A percentile compares a stretch with the other conserved stretches of the same genome.
phyloP scores from a whole-genome alignment of 2,888 invertebrate genomes.

The Zelleria hepariella region DNA sequence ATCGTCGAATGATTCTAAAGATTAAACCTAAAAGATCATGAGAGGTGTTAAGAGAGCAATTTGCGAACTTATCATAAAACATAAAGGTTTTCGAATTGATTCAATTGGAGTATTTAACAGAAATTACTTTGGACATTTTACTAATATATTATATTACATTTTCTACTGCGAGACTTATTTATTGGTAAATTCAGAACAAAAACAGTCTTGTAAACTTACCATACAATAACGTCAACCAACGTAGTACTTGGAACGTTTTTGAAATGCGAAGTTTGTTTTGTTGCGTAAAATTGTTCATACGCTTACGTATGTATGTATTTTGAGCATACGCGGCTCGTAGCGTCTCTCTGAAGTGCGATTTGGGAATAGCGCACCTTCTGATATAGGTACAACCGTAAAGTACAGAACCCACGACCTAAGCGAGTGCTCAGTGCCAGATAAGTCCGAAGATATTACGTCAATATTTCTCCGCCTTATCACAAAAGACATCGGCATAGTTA shows the following conservation, averaged over 20 bases:
- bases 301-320: conserved; percentile 21
- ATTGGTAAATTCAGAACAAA: conserved; percentile 14
- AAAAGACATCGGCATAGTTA: conserved; percentile 1
- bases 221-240: background rate
- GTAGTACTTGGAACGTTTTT: conserved; percentile 30
- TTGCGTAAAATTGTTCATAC: conserved; percentile 14
- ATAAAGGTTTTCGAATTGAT: background rate
- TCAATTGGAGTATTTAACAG: conserved; percentile 1
- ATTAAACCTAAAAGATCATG: background rate
- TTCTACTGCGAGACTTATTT: background rate
- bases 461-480: background rate
- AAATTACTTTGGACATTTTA: background rate
- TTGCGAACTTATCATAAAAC: background rate
- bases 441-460: conserved; percentile 18
- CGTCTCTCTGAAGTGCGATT: conserved; percentile 67
- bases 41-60: background rate
- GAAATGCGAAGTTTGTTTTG: conserved; percentile 25
- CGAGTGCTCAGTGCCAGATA: conserved; percentile 18
- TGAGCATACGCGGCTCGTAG: conserved; percentile 40
- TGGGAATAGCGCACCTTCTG: conserved; percentile 70
- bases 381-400: conserved; percentile 61
- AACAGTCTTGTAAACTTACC: conserved; percentile 27
- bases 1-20: background rate
- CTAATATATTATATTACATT: background rate
- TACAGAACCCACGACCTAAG: conserved; percentile 30